These are phyloP conservation scores for Pogoniulus pusillus DNA, from an alignment of 2,797 vertebrate species.

Conservation along the genomic window DNA sequence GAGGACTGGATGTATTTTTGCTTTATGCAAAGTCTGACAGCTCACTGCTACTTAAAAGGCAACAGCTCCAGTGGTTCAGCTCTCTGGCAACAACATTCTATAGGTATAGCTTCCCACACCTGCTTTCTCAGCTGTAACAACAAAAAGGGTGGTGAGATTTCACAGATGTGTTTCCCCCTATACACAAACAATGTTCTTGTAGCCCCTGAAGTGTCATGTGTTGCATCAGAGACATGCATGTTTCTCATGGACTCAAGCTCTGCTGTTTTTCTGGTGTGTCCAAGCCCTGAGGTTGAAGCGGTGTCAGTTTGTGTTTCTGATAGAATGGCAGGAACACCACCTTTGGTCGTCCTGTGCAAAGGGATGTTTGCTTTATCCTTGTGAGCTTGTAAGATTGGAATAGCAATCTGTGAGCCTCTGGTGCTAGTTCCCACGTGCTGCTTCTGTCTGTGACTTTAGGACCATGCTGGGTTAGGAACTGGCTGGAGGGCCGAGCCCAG, in stretches of 20 bases:
- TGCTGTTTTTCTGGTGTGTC: neutral
- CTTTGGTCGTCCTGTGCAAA: neutral
- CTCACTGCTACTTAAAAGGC: neutral
- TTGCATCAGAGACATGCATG: neutral
- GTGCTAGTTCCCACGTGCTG: neutral
- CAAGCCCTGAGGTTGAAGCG: neutral
- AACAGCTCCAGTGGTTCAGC: neutral
- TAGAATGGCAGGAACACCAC: neutral
- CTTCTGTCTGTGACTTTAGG: neutral
- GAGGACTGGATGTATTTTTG: neutral
- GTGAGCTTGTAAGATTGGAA: neutral
- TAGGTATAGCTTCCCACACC: neutral
- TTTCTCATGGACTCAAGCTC: neutral
- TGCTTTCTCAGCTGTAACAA: neutral
- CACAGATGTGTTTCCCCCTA: accelerated
- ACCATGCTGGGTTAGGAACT: too few species aligned
- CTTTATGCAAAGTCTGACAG: neutral
- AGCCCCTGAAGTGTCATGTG: neutral
- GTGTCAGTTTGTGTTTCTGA: neutral
- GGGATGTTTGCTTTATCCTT: neutral
- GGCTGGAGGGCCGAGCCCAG: too few species aligned
- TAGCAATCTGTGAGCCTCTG: neutral
- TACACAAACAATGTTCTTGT: accelerated
- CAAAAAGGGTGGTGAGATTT: neutral
- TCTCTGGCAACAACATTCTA: neutral